A percentile compares a stretch with the other conserved stretches of the same genome.
phyloP scores from a whole-genome alignment of 1,140 invertebrate genomes.

The Panagrolaimus sp. region DNA sequence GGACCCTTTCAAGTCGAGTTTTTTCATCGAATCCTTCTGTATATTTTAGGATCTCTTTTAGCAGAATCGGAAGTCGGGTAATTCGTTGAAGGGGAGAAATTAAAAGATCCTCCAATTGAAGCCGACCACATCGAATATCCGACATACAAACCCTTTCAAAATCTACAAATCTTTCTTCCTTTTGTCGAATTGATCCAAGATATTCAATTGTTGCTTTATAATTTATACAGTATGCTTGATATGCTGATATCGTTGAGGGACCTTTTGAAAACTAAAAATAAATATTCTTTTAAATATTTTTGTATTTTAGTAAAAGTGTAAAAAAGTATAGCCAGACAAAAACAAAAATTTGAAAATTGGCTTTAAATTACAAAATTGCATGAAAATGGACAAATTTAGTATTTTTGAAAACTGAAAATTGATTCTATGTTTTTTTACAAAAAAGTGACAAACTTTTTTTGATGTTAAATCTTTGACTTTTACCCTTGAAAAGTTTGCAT shows the following conservation, averaged over 20 bases:
- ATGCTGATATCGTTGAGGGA: constrained; percentile 56
- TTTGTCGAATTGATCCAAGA: constrained; percentile 49
- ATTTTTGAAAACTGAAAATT: too few species aligned
- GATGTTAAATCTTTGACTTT: too few species aligned
- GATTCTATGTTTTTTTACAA: too few species aligned
- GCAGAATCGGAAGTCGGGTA: constrained; percentile 69
- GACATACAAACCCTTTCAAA: constrained; percentile 53
- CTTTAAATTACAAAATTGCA: not conserved
- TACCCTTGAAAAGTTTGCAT: too few species aligned
- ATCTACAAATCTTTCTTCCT: constrained; percentile 54
- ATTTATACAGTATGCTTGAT: constrained; percentile 53
- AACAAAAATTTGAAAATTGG: not conserved
- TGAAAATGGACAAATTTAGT: too few species aligned
- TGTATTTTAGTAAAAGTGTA: not conserved
- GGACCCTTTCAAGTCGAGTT: constrained; percentile 64
- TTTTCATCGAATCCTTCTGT: constrained; percentile 65
- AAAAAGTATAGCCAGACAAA: not conserved
- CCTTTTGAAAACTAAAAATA: constrained; percentile 55
- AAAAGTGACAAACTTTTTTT: too few species aligned
- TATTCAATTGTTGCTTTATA: constrained; percentile 56
- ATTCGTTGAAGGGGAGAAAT: constrained; percentile 70
- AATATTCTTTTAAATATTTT: not conserved
- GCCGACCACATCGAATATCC: constrained; percentile 59
- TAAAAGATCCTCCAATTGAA: constrained; percentile 68
- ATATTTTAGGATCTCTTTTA: constrained; percentile 66